These are phyloP conservation scores for Helleia helle DNA, from an alignment of 2,888 invertebrate genomes.

Conservation along the genomic window DNA sequence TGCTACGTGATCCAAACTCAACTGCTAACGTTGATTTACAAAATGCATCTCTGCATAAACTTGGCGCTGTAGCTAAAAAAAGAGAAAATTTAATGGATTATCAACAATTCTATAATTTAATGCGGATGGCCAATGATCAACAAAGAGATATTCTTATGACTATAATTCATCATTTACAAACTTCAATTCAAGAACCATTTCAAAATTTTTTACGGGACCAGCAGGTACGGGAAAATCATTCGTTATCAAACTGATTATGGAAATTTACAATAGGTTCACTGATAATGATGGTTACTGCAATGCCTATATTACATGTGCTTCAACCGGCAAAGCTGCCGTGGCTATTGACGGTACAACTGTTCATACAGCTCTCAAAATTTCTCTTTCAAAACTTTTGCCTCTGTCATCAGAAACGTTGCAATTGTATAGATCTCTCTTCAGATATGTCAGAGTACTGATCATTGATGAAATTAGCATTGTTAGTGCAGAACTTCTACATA, in stretches of 20 bases:
- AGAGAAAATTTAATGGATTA: slow-evolving; percentile 23
- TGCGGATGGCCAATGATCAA: slow-evolving; percentile 22
- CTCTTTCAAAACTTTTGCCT: slow-evolving; percentile 17
- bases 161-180: not conserved
- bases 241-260: slow-evolving; percentile 39
- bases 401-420: slow-evolving; percentile 13
- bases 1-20: slow-evolving; percentile 20
- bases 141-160: slow-evolving; percentile 18
- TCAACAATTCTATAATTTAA: too few relatives aligned
- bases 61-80: slow-evolving; percentile 23
- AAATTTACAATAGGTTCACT: slow-evolving; percentile 40
- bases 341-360: slow-evolving; percentile 39
- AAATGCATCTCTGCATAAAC: slow-evolving; percentile 21
- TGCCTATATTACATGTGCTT: slow-evolving; percentile 38
- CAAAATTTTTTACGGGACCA: slow-evolving; percentile 33
- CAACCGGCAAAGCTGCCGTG: slow-evolving; percentile 39
- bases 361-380: slow-evolving; percentile 32
- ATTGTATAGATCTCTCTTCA: slow-evolving; percentile 24
- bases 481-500: slow-evolving; percentile 23
- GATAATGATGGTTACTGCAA: slow-evolving; percentile 34
- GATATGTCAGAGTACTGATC: slow-evolving; percentile 28
- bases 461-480: slow-evolving; percentile 41
- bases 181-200: too few relatives aligned
- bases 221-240: slow-evolving; percentile 35
- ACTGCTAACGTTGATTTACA: slow-evolving; percentile 21